A percentile compares a stretch with the other conserved stretches of the same genome.
Conservation (phyloP, 2,888 invertebrate species). For the Polydrusus cervinus region DNA sequence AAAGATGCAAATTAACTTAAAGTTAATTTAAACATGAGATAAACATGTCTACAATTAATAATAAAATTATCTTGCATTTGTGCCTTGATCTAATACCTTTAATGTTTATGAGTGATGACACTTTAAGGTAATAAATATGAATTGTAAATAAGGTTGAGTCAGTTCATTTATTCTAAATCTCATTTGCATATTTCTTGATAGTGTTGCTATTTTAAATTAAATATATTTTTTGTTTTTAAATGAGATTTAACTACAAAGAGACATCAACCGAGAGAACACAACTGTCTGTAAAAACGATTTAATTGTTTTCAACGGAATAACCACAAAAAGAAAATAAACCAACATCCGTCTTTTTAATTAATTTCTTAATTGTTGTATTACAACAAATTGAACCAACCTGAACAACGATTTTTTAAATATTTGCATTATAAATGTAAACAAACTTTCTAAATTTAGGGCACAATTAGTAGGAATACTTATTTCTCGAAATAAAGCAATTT, state of each 20-base stretch:
- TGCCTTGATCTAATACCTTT: slow-evolving; percentile 57
- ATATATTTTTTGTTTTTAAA: slow-evolving; percentile 19
- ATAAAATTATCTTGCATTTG: slow-evolving; percentile 60
- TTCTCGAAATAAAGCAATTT: too few species aligned
- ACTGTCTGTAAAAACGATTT: slow-evolving; percentile 15
- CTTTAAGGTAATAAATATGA: slow-evolving; percentile 56
- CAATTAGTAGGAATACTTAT: too few species aligned
- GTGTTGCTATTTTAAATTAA: slow-evolving; percentile 43
- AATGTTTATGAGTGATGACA: slow-evolving; percentile 60
- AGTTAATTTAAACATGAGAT: slow-evolving; percentile 64
- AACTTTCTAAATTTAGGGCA: too few species aligned
- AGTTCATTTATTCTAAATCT: slow-evolving; percentile 45
- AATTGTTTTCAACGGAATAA: slow-evolving; percentile 8
- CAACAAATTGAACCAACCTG: too few species aligned
- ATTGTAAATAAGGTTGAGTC: slow-evolving; percentile 53
- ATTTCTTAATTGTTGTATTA: not conserved
- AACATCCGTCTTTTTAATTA: slow-evolving; percentile 1
- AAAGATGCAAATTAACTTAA: slow-evolving; percentile 65
- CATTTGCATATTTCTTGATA: slow-evolving; percentile 51
- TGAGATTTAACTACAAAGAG: slow-evolving; percentile 29
- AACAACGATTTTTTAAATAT: too few species aligned
- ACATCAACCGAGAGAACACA: slow-evolving; percentile 12
- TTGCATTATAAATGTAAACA: too few species aligned
- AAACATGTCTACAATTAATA: slow-evolving; percentile 64
- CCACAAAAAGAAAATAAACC: not conserved